Evolutionary conservation across 92 coral and sea anemone species (phyloP), one percentile per base, ranked within the genome.

Genomic region (Parazoanthus darwini): DNA sequence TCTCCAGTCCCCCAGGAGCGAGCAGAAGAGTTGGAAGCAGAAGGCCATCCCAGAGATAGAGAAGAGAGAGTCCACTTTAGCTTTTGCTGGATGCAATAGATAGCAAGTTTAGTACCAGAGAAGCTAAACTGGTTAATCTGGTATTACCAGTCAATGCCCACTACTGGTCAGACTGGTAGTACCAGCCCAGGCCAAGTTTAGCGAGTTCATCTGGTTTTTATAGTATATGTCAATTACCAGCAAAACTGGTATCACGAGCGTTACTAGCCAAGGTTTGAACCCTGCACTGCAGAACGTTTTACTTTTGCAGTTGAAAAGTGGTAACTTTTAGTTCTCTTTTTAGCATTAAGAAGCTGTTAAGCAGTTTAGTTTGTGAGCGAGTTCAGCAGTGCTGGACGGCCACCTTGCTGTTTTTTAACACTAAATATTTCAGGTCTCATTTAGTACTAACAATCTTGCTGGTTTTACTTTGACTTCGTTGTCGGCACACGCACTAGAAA

Each of bases 61-160:
- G 98, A 95, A 74, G 98, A 93, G 86, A 95, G 90, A 88, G 92
- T 95, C 96, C 98, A 92, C 87, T 92, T 91, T 82, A 95, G 92
- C 51, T 94, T 91, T 88, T 93, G 98, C 98, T 95, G 94, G 84
- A 91, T 85, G 77, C 92, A 90, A 90, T 85, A 92, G 90, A 93
- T 50, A 89, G 93, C 77, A 66, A 63, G 93, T 93, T 94, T 90
- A 91, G 91, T 93, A 80, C 79, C 70, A 87, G 85, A 39, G 68
- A 22, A 76, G 85, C 75, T 66, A 58, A 67, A n/a, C 39, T 36
- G 39, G 79, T 46, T 74, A 39, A 35, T 78, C 76, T 38, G 80
- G 80, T 51, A 75, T 59, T 82, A 36, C 68, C 14, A 77, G 87
- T 68, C 51, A 78, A 70, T 18, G 54, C 50, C 63, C 58, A 82